These are phyloP conservation scores for Drosophila leonis DNA, from an alignment of 2,888 invertebrate species.

Conservation along the genomic window DNA sequence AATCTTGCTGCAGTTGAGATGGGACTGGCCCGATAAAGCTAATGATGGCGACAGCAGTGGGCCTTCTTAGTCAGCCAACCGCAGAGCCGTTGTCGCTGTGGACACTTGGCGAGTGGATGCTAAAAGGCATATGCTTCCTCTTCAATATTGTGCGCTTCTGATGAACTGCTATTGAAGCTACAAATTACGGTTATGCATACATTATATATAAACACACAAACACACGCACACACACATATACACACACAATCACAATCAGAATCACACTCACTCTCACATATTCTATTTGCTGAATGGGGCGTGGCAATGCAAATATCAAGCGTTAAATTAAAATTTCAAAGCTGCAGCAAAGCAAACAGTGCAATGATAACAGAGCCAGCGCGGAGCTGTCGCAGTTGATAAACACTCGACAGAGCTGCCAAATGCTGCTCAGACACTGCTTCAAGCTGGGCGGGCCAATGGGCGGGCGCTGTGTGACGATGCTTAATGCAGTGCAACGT, in stretches of 20 bases:
- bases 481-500: constrained; percentile 79
- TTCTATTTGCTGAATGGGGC: constrained; percentile 37
- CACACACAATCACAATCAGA: neutral
- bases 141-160: constrained; percentile 38
- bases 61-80: constrained; percentile 71
- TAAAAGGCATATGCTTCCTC: constrained; percentile 40
- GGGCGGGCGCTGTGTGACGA: constrained; percentile 4
- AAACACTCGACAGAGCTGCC: constrained; percentile 38
- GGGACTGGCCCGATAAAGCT: constrained; percentile 69
- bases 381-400: constrained; percentile 40
- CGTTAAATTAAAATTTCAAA: constrained; percentile 79
- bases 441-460: neutral
- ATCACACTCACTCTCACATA: neutral
- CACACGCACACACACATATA: neutral
- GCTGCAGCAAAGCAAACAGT: constrained; percentile 65
- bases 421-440: constrained; percentile 30
- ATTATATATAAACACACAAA: constrained; percentile 17
- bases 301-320: constrained; percentile 62
- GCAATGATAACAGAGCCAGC: constrained; percentile 61
- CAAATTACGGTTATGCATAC: constrained; percentile 76
- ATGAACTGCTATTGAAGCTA: constrained; percentile 76
- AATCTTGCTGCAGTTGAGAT: constrained; percentile 51
- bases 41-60: constrained; percentile 52
- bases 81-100: constrained; percentile 55
- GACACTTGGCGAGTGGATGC: constrained; percentile 69